Base-by-base conservation (phyloP, 1,140 invertebrate genomes). In the Drosophila erecta region DNA sequence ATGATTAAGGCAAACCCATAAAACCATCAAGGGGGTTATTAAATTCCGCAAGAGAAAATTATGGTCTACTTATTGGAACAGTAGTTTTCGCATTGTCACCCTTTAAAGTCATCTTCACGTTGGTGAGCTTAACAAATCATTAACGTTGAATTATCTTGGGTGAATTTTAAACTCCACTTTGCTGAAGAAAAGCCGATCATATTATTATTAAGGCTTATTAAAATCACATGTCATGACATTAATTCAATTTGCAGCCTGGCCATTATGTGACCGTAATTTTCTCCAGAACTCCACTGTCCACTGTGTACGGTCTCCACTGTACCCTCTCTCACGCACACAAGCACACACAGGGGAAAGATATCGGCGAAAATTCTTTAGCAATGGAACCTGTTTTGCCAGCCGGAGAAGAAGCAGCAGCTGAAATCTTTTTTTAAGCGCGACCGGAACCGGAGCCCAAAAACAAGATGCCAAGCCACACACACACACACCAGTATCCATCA, bases 311-410 rank as follows among this genome's bases (percentile, higher is more conserved):
- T 46, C 30, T 54, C 40, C 59, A 76, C 72, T 76, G 72, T 76
- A 43, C 24, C 30, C 12, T 30, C 30, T 6, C 33, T 15, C 53
- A 54, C 37, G 50, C 56, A 49, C 30, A 47, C 30, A 10, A 7
- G 49, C 56, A 53, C 27, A 47, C 49, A 11, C 15, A 35, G 62
- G 33, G 20, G 43, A 46, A 46, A 79, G 54, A 66, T 67, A 70
- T 86, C 47, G 64, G 81, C 81, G 72, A 75, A 85, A 87, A 87
- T 87, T 83, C 76, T 87, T 89, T 30, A 51, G 56, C 66, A 89
- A 89, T 76, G 79, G 54, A 87, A 87, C 81, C 81, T 71, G 81
- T 86, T 86, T 86, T 47, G 44, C 51, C 59, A 58, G 33, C 61
- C 37, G 55, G 47, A 58, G 46, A 51, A 41, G 47, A 38, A 77